Percentiles rank a stretch among this genome's conserved stretches.
Conservation (phyloP, 2,113 vertebrate species). For the Nothoprocta pentlandii region DNA sequence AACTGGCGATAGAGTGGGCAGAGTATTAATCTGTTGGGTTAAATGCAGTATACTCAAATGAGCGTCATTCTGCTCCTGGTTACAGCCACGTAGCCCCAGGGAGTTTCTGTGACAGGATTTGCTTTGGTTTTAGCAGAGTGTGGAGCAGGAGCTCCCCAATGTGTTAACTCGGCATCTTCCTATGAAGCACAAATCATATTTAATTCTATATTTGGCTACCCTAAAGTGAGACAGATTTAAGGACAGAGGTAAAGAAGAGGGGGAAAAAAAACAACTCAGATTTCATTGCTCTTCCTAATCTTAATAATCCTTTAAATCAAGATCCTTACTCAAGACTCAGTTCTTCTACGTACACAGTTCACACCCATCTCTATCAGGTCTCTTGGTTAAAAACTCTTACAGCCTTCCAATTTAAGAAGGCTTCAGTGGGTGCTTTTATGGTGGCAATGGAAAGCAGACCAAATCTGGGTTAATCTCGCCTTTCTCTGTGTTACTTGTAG, state of each 20-base stretch:
- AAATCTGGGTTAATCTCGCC: background rate
- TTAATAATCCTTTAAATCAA: background rate
- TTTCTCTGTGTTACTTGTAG: background rate
- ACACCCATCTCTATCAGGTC: background rate
- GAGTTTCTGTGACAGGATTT: background rate
- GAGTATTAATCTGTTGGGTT: background rate
- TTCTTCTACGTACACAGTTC: background rate
- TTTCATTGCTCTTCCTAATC: background rate
- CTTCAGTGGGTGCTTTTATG: rapidly evolving
- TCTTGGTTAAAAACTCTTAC: background rate
- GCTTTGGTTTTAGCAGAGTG: background rate
- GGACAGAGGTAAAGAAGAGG: background rate
- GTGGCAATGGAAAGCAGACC: background rate
- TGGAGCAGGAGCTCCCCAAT: background rate
- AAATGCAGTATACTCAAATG: background rate
- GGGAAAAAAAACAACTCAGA: background rate
- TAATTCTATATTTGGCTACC: background rate
- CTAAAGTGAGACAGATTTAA: background rate
- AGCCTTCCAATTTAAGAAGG: background rate
- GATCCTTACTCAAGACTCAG: background rate
- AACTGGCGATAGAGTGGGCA: background rate
- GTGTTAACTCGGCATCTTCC: background rate
- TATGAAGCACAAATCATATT: background rate
- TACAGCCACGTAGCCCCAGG: rapidly evolving
- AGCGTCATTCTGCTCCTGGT: background rate